Evolutionary conservation across 1,140 invertebrate genomes (phyloP).

Genomic region (Zaprionus africanus): DNA sequence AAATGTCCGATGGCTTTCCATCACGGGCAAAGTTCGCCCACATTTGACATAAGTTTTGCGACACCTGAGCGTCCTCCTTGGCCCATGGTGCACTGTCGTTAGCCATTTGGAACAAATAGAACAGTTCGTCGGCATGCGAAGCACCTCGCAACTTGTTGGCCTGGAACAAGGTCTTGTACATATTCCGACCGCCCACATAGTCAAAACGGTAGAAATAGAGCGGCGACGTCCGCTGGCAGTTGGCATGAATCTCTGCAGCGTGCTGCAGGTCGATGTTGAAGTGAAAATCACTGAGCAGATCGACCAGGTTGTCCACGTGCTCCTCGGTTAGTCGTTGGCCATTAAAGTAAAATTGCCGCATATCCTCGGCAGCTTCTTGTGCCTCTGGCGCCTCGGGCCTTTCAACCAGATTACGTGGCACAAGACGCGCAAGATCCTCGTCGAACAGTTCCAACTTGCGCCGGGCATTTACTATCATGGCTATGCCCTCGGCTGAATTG

Average conservation of each 20-base stretch:
- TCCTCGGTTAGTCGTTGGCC: constrained; percentile 47
- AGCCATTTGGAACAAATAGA: constrained; percentile 87
- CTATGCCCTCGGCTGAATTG: constrained; percentile 70
- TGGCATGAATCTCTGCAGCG: constrained; percentile 64
- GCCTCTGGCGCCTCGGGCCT: constrained; percentile 32
- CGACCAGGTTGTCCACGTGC: constrained; percentile 52
- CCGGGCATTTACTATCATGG: constrained; percentile 51
- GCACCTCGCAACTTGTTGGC: constrained; percentile 84
- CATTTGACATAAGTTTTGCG: constrained; percentile 85
- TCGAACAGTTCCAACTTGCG: constrained; percentile 59
- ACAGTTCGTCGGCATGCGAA: constrained; percentile 87
- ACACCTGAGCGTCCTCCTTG: constrained; percentile 84
- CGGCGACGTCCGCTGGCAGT: constrained; percentile 57
- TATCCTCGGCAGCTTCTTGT: constrained; percentile 47
- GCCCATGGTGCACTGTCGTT: constrained; percentile 84
- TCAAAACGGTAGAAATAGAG: constrained; percentile 85
- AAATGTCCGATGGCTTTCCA: constrained; percentile 74
- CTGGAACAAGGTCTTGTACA: constrained; percentile 85
- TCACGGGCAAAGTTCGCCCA: constrained; percentile 88
- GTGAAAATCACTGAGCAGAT: constrained; percentile 69
- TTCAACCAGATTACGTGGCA: constrained; percentile 59
- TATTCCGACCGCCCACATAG: constrained; percentile 85
- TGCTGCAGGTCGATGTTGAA: constrained; percentile 66
- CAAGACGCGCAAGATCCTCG: constrained; percentile 62
- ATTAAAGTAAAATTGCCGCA: constrained; percentile 74